Evolutionary conservation across 2,113 vertebrate genomes (phyloP).

Genomic region (Mormoops blainvillei): DNA sequence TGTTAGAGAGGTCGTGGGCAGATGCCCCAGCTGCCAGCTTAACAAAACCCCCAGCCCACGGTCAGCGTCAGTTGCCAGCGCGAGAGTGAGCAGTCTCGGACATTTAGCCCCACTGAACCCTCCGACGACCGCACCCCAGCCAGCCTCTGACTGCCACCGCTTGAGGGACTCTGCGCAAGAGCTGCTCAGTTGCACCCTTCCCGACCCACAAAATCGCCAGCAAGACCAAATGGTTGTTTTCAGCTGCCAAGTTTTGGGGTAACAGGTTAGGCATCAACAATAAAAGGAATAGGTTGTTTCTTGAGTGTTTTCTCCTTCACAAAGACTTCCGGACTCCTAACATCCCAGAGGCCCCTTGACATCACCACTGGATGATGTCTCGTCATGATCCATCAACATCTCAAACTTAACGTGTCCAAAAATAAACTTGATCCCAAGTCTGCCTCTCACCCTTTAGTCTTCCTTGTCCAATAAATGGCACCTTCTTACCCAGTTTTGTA

Average conservation of each 20-base stretch:
- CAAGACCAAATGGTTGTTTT: background rate
- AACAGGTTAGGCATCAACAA: background rate
- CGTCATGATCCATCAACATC: background rate
- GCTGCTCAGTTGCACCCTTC: background rate
- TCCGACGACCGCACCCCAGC: background rate
- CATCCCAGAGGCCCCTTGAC: background rate
- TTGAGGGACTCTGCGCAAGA: background rate
- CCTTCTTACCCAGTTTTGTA: background rate
- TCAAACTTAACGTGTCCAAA: background rate
- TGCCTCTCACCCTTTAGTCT: background rate
- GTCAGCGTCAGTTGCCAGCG: background rate
- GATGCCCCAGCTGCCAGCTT: no score
- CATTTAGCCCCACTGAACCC: background rate
- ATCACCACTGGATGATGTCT: background rate
- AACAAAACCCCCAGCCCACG: background rate
- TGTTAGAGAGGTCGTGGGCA: no score
- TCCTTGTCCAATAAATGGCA: background rate
- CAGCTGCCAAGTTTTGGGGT: background rate
- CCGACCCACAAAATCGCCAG: background rate
- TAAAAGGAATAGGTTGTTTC: background rate
- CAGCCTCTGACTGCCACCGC: background rate
- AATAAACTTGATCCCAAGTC: background rate
- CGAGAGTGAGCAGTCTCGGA: background rate
- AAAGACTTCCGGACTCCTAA: background rate
- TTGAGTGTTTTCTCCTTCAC: background rate